These are phyloP conservation scores for Turritopsis dohrnii DNA, from an alignment of 30 jellyfish, hydroid and myxozoan genomes.

Conservation along the genomic window DNA sequence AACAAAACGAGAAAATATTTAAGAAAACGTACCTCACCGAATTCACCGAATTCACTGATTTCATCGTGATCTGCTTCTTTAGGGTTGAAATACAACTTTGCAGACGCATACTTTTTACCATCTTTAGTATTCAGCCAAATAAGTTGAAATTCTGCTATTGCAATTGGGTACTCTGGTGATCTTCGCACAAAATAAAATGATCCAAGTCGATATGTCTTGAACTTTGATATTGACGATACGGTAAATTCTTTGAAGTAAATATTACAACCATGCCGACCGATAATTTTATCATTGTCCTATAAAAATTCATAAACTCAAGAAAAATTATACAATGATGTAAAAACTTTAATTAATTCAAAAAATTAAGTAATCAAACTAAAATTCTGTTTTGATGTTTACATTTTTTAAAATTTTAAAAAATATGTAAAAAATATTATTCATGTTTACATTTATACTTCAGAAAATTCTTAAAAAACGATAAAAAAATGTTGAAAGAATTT, in stretches of 20 bases:
- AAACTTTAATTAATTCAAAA: background rate
- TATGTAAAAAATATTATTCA: background rate
- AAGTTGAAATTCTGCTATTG: conserved; percentile 85
- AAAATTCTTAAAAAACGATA: background rate
- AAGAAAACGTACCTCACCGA: conserved; percentile 62
- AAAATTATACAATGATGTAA: no score
- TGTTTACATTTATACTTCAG: background rate
- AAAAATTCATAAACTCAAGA: background rate
- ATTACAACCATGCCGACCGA: conserved; percentile 90
- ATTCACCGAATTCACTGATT: conserved; percentile 27
- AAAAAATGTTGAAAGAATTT: background rate
- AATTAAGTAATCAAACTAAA: background rate
- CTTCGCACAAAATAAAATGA: conserved; percentile 72
- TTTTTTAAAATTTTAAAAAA: no score
- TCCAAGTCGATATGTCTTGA: conserved; percentile 60
- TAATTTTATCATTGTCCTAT: conserved; percentile 70
- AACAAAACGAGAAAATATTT: background rate
- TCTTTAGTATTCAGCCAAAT: conserved; percentile 74
- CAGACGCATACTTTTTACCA: conserved; percentile 74
- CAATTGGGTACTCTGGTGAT: conserved; percentile 47
- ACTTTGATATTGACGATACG: conserved; percentile 44
- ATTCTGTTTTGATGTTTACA: background rate
- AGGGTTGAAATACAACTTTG: conserved; percentile 69
- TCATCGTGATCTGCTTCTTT: conserved; percentile 67
- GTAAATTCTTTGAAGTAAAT: conserved; percentile 67